Evolutionary conservation across 2,888 invertebrate species (phyloP), one percentile per base, ranked within the genome.

Genomic region (Zele albiditarsus): DNA sequence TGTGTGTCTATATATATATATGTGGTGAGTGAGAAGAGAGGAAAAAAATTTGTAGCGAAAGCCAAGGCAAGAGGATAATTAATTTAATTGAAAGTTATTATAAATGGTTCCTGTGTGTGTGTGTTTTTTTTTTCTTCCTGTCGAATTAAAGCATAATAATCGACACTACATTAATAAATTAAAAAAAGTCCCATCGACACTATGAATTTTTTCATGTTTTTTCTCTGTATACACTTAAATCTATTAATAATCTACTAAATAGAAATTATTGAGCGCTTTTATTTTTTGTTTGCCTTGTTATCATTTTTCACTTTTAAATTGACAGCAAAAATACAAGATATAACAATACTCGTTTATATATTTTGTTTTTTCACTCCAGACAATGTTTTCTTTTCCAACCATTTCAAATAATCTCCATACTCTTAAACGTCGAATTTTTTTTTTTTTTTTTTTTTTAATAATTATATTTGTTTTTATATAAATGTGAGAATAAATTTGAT

Each of bases 201-300:
- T 53, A 53, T 53, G 38, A 38, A 65, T 38, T 65, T 65, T 8
- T 23, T 25, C 4, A n/a, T 38, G 23, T 28, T 49, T 65, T 49
- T 75, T 46, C 60, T 74, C 65, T 65, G 23, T 6, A 31, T 33
- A 12, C 27, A 31, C 49, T 67, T 74, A 25, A 62, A 67, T 49
- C 38, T 67, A 38, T 20, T 23, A 20, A 20, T 38, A 42, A 49
- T 27, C 28, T 46, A 49, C 67, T 65, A 67, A 49, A 46, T 73
- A 68, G 42, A 68, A 68, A 68, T 38, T 31, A 67, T 68, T 73
- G 73, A 73, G 73, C 73, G 68, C 67, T 67, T 67, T 31, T 73
- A 53, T 62, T 38, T 66, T 65, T 66, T 53, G 20, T 57, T 71
- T 57, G 23, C 14, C n/a, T 62, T 62, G 14, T 62, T 31, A 8